These are phyloP conservation scores for Vanacampus margaritifer DNA, from an alignment of 2,113 vertebrate species.

Conservation along the genomic window DNA sequence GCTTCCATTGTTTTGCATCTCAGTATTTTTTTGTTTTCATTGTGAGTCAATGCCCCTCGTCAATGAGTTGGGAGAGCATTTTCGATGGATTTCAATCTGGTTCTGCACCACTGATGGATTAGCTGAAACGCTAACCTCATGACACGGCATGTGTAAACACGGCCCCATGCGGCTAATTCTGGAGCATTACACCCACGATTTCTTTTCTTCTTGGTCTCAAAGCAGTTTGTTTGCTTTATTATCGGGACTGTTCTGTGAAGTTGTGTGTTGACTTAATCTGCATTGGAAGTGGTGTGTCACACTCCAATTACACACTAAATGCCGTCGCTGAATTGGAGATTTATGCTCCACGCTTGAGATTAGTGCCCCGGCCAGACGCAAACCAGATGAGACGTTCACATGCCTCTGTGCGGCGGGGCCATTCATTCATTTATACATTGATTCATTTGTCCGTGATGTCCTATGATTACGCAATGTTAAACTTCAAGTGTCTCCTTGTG, in stretches of 20 bases:
- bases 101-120: constrained; percentile 51
- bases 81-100: neutral
- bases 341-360: neutral
- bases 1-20: neutral
- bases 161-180: constrained; percentile 52
- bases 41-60: neutral
- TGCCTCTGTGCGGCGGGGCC: constrained; percentile 6
- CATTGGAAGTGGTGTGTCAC: constrained; percentile 11
- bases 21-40: neutral
- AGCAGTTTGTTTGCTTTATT: constrained; percentile 35
- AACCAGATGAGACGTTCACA: constrained; percentile 24
- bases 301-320: constrained; percentile 37
- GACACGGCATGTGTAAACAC: constrained; percentile 57
- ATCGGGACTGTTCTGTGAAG: constrained; percentile 44
- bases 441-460: constrained; percentile 33
- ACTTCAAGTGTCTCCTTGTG: constrained; percentile 44
- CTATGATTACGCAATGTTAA: constrained; percentile 36
- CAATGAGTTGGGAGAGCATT: constrained; percentile 1
- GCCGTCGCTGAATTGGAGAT: constrained; percentile 26
- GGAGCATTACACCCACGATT: constrained; percentile 44
- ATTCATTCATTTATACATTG: constrained; percentile 27
- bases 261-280: constrained; percentile 8
- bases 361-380: constrained; percentile 6
- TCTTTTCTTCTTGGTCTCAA: constrained; percentile 39
- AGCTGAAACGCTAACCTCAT: constrained; percentile 51